Evolutionary conservation across 1,140 invertebrate genomes (phyloP).

Genomic region (Anagrus nilaparvatae): DNA sequence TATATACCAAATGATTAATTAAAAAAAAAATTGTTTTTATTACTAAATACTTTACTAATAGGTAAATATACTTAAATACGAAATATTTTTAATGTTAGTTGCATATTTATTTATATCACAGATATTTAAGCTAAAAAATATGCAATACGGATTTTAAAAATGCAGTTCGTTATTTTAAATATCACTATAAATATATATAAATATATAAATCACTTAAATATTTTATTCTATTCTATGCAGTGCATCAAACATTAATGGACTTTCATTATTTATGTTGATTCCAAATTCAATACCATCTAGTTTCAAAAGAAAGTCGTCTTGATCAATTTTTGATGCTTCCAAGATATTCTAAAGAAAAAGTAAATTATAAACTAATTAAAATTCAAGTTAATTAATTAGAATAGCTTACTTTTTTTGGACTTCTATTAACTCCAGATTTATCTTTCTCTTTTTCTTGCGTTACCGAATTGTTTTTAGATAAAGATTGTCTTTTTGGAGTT

Average conservation of each 20-base stretch:
- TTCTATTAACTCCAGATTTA: conserved; percentile 30
- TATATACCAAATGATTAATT: conserved; percentile 1
- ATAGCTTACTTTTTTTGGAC: conserved; percentile 27
- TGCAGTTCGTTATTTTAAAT: conserved; percentile 26
- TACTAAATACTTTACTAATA: conserved; percentile 36
- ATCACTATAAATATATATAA: too few relatives aligned
- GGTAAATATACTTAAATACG: conserved; percentile 37
- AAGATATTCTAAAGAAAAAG: conserved; percentile 2
- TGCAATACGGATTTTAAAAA: conserved; percentile 29
- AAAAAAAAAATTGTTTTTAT: not conserved
- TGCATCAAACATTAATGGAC: conserved; percentile 8
- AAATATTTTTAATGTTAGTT: too few relatives aligned
- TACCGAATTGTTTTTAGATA: conserved; percentile 27
- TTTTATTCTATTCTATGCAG: too few relatives aligned
- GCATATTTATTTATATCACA: too few relatives aligned
- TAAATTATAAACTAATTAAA: too few relatives aligned
- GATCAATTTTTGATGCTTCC: conserved; percentile 5
- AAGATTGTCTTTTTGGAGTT: conserved; percentile 35
- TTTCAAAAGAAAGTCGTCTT: conserved; percentile 8
- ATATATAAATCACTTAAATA: not conserved
- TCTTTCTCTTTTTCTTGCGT: conserved; percentile 36
- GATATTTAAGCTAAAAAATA: conserved; percentile 42
- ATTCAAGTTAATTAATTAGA: not conserved
- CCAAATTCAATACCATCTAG: conserved; percentile 5
- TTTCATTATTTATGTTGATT: conserved; percentile 8